Evolutionary conservation across 1,140 invertebrate species (phyloP).

Genomic region (Diorhabda elongata): DNA sequence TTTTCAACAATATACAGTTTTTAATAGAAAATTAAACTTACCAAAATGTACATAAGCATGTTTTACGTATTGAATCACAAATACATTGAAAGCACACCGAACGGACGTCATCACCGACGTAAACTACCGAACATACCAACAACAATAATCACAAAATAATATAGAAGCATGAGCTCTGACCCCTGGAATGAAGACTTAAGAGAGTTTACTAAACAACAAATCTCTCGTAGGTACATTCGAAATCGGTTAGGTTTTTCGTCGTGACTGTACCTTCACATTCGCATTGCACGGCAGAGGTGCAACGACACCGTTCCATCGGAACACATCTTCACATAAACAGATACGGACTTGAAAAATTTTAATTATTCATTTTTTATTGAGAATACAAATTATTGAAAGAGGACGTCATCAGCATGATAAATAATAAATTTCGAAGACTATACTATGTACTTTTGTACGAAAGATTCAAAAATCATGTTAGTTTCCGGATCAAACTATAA

Average conservation of each 20-base stretch:
- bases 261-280: conserved; percentile 18
- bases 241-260: conserved; percentile 6
- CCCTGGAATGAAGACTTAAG: not conserved
- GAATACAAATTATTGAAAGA: too few species aligned
- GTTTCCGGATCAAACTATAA: too few species aligned
- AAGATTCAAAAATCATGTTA: too few species aligned
- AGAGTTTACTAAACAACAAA: not conserved
- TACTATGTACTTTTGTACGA: too few species aligned
- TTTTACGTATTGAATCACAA: not conserved
- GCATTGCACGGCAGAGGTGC: conserved; percentile 17
- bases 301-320: conserved; percentile 17
- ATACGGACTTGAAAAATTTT: not conserved
- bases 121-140: conserved; percentile 1
- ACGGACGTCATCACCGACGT: not conserved
- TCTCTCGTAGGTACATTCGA: not conserved
- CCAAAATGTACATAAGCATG: not conserved
- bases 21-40: not conserved
- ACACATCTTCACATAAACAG: conserved; percentile 9
- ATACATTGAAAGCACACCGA: not conserved
- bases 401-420: too few species aligned
- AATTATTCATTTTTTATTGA: too few species aligned
- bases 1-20: too few species aligned
- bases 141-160: conserved; percentile 11
- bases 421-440: too few species aligned
- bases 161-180: not conserved